Evolutionary conservation across 1,140 invertebrate species (phyloP).

Genomic region (Arion vulgaris): DNA sequence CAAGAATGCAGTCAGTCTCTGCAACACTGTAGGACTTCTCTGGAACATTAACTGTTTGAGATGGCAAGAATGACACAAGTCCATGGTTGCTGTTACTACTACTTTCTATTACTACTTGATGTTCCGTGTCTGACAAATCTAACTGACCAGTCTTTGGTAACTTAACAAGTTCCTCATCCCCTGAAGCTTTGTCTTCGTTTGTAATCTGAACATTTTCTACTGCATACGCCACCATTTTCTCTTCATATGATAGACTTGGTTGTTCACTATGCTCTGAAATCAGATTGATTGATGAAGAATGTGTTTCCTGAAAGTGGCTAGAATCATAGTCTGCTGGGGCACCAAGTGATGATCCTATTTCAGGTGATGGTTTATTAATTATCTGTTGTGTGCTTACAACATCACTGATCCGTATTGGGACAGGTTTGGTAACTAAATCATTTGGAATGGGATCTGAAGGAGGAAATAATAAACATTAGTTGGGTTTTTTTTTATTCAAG

Average conservation of each 20-base stretch:
- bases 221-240: background rate
- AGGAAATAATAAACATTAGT: background rate
- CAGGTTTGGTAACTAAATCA: constrained; percentile 56
- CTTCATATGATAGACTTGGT: background rate
- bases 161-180: background rate
- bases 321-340: background rate
- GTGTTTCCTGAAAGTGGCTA: background rate
- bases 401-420: constrained; percentile 55
- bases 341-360: background rate
- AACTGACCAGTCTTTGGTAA: background rate
- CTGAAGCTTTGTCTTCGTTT: background rate
- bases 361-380: constrained; percentile 41
- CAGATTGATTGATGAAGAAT: background rate
- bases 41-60: background rate
- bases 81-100: background rate
- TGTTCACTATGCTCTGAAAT: background rate
- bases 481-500: too few relatives aligned
- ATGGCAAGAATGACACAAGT: background rate
- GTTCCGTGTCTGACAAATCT: background rate
- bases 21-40: background rate
- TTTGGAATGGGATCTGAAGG: constrained; percentile 62
- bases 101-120: background rate
- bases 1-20: background rate
- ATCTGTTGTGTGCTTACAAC: constrained; percentile 63
- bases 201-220: background rate